Evolutionary conservation across 2,113 vertebrate species (phyloP).

Genomic region (Vanacampus margaritifer): DNA sequence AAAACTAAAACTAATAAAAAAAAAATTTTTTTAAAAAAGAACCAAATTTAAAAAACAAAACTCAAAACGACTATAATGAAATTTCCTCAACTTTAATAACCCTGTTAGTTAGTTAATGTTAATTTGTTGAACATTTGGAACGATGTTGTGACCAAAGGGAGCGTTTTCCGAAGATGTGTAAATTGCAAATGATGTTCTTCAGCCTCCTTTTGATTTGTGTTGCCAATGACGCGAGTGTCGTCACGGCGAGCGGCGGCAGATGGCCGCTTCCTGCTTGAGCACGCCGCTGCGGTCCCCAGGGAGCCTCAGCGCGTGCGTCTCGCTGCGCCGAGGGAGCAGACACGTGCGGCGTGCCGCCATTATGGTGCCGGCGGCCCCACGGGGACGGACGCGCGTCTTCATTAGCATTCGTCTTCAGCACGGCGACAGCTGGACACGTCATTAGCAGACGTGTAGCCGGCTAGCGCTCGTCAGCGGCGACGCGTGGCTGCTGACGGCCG

Average conservation of each 20-base stretch:
- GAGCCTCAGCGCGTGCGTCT: constrained; percentile 32
- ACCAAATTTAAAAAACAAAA: too few relatives aligned
- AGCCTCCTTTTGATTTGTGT: not conserved
- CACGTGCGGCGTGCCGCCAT: not conserved
- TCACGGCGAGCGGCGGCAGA: constrained; percentile 27
- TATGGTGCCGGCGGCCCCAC: constrained; percentile 27
- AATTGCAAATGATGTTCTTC: too few relatives aligned
- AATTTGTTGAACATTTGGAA: too few relatives aligned
- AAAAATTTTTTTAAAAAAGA: too few relatives aligned
- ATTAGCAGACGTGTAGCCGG: not conserved
- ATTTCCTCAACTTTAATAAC: too few relatives aligned
- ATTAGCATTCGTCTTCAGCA: constrained; percentile 36
- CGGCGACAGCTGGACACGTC: constrained; percentile 28
- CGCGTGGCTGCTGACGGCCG: too few relatives aligned
- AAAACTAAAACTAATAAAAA: too few relatives aligned
- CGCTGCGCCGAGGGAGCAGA: not conserved
- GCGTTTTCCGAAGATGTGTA: too few relatives aligned
- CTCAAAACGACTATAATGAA: too few relatives aligned
- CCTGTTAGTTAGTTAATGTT: too few relatives aligned
- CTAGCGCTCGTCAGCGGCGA: too few relatives aligned
- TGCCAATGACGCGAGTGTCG: not conserved
- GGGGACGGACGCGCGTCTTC: constrained; percentile 44
- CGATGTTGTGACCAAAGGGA: too few relatives aligned
- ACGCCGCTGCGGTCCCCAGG: constrained; percentile 54
- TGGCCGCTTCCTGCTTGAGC: constrained; percentile 53